phyloP scores from a whole-genome alignment of 1,140 invertebrate species.

The Prorops nasuta region DNA sequence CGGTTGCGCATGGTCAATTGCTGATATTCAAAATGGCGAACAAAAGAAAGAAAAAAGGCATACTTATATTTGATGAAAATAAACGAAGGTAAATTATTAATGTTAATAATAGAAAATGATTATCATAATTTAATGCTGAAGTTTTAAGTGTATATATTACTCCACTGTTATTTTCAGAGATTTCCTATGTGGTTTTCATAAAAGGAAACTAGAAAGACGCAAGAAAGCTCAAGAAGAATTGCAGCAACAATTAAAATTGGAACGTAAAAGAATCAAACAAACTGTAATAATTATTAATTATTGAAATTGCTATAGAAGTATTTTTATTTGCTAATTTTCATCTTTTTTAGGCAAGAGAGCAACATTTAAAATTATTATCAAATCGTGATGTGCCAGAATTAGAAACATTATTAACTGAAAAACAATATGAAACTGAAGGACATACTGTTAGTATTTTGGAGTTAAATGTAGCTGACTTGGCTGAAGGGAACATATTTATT shows the following conservation, averaged over 20 bases:
- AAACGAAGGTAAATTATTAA: slow-evolving; percentile 67
- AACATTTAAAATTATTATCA: slow-evolving; percentile 64
- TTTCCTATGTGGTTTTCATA: slow-evolving; percentile 74
- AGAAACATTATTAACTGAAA: slow-evolving; percentile 64
- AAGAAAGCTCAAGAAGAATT: slow-evolving; percentile 70
- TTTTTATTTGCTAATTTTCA: not conserved
- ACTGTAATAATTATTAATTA: slow-evolving; percentile 58
- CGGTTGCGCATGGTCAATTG: too few species aligned
- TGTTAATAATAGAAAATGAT: slow-evolving; percentile 61
- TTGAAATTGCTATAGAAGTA: not conserved
- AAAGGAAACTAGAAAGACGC: slow-evolving; percentile 70
- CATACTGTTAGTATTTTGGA: slow-evolving; percentile 75
- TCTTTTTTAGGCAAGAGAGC: slow-evolving; percentile 60
- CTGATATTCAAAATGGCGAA: too few species aligned
- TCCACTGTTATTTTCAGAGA: slow-evolving; percentile 54
- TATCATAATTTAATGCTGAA: slow-evolving; percentile 11
- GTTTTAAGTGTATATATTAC: slow-evolving; percentile 1
- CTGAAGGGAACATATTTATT: slow-evolving; percentile 67
- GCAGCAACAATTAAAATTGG: slow-evolving; percentile 69
- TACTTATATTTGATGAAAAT: slow-evolving; percentile 62
- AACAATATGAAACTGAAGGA: slow-evolving; percentile 70
- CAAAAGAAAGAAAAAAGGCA: slow-evolving; percentile 55
- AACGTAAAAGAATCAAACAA: slow-evolving; percentile 69
- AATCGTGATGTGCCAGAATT: slow-evolving; percentile 66
- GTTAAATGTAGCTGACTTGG: slow-evolving; percentile 64